A percentile compares a stretch with the other conserved stretches of the same genome.
phyloP scores from a whole-genome alignment of 64 coral and sea anemone species.

The Pocillopora verrucosa region DNA sequence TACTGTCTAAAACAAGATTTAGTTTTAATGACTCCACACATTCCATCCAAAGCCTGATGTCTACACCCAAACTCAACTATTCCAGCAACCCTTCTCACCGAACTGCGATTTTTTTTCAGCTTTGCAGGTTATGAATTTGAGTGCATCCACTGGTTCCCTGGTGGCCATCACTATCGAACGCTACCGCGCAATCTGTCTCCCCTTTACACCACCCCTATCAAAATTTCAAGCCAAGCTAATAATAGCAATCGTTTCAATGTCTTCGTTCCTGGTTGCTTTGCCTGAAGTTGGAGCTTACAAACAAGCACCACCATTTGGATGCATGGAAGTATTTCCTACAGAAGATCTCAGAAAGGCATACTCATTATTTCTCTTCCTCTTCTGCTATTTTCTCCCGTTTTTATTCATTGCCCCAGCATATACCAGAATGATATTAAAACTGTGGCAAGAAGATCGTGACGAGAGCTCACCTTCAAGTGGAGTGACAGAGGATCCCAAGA shows the following conservation, averaged over 20 bases:
- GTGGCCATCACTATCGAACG: slow-evolving; percentile 91
- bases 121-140: slow-evolving; percentile 80
- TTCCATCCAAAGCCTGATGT: too few species aligned
- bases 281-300: slow-evolving; percentile 84
- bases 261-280: slow-evolving; percentile 76
- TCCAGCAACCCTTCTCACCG: background rate
- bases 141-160: slow-evolving; percentile 79
- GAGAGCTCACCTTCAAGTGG: slow-evolving; percentile 44
- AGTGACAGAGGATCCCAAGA: slow-evolving; percentile 74
- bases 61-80: too few species aligned
- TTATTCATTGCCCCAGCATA: slow-evolving; percentile 84
- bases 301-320: slow-evolving; percentile 24
- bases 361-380: slow-evolving; percentile 64
- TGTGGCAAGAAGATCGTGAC: slow-evolving; percentile 64
- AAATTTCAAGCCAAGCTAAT: slow-evolving; percentile 80
- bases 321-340: slow-evolving; percentile 63
- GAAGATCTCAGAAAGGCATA: slow-evolving; percentile 53
- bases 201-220: slow-evolving; percentile 77
- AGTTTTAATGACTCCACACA: too few species aligned
- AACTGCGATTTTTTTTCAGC: slow-evolving; percentile 44
- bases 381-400: slow-evolving; percentile 78
- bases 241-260: slow-evolving; percentile 70
- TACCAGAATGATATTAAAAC: slow-evolving; percentile 78
- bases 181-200: slow-evolving; percentile 89
- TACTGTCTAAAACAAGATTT: too few species aligned